Evolutionary conservation across 2,888 invertebrate genomes (phyloP).

Genomic region (Rugalucina vietnamica): DNA sequence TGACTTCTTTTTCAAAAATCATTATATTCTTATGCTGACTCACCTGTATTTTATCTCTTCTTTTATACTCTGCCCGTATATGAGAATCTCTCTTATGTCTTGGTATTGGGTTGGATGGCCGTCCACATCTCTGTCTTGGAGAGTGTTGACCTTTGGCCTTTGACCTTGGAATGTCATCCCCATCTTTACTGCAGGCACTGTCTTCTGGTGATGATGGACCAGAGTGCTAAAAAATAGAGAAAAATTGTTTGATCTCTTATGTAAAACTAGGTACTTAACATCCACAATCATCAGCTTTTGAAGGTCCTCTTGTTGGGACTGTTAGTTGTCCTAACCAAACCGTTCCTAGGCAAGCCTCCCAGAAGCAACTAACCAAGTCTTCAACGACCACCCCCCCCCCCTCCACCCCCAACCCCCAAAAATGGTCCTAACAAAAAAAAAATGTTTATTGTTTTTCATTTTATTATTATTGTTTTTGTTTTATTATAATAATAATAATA

Average conservation of each 20-base stretch:
- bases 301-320: too few relatives aligned
- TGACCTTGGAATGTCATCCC: not conserved
- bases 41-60: constrained; percentile 82
- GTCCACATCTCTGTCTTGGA: constrained; percentile 67
- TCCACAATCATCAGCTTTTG: too few relatives aligned
- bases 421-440: not conserved
- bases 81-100: constrained; percentile 82
- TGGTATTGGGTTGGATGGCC: constrained; percentile 79
- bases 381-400: too few relatives aligned
- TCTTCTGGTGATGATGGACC: constrained; percentile 37
- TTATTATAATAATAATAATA: too few relatives aligned
- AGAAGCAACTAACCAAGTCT: too few relatives aligned
- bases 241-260: too few relatives aligned
- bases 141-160: constrained; percentile 34
- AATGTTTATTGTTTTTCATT: too few relatives aligned
- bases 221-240: constrained; percentile 24
- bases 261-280: too few relatives aligned
- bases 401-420: not conserved
- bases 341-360: too few relatives aligned
- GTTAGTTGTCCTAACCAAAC: too few relatives aligned
- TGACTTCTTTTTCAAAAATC: not conserved
- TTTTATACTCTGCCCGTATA: constrained; percentile 81
- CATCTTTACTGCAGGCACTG: not conserved
- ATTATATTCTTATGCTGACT: constrained; percentile 24
- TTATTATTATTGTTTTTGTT: too few relatives aligned